Evolutionary conservation across 92 coral and sea anemone species (phyloP), one percentile per base, ranked within the genome.

Genomic region (Porites rus): DNA sequence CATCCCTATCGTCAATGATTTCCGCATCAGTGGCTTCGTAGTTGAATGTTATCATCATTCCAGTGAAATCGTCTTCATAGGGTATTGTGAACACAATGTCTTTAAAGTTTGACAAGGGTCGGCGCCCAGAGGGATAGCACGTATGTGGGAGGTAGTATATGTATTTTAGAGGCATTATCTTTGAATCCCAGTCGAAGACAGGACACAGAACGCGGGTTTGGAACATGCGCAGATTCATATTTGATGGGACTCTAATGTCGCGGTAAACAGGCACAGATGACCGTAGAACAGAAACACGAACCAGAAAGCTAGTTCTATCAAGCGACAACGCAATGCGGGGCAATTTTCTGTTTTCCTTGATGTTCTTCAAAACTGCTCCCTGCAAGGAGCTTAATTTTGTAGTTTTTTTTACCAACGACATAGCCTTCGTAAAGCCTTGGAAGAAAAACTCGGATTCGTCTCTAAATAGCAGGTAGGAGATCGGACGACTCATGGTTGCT

Each of bases 141-240:
- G 80, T 76, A 22, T 76, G 80, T 18, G 80, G 80, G 10, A 76
- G 80, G 65, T 76, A 76, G 46, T 54, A 76, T 0, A 76, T 56
- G 64, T 76, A 76, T 56, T 76, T 76, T 16, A 4, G 3, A 2
- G 80, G 80, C 17, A 17, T 12, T 7, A 14, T 0, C 65, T 76
- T 76, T 16, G 80, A 6, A 76, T 76, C 80, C 80, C 80, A 59
- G 80, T 22, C 52, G 53, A 76, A 76, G 66, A 76, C 46, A 56
- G 80, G 80, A 54, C 80, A 76, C 20, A 76, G 8, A 58, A 76
- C 80, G 67, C 80, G 80, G 46, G 80, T 76, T 76, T 76, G 80
- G 43, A 76, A 8, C 80, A 76, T 76, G 53, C 65, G 80, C 22
- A 76, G 80, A 76, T 76, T 76, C 66, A 58, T 76, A 25, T 76